Evolutionary conservation across 2,888 invertebrate species (phyloP), one percentile per base, ranked within the genome.

Genomic region (Odiellus spinosus): DNA sequence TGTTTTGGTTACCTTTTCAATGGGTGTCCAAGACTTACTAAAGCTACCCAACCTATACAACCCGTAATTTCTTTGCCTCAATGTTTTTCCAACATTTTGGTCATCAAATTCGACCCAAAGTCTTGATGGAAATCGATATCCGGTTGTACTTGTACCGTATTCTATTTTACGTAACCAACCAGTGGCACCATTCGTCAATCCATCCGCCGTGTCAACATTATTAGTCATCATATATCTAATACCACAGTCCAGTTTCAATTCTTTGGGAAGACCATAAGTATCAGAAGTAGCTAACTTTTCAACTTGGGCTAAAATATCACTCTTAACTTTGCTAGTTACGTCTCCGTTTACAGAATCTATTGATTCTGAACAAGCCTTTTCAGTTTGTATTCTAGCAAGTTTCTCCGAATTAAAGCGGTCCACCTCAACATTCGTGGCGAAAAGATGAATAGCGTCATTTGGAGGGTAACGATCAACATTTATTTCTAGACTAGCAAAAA

Each of bases 141-240:
- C 26, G 26, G 8, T 6, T 8, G 5, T 26, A 26, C 8, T 26
- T 6, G 26, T 26, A 26, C 26, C 26, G 8, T 26, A 26, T 8
- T 26, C 26, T 6, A 26, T 26, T 8, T 26, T 26, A 6, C 26
- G 4, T 26, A 26, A 26, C 26, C 26, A 26, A 26, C 26, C 26
- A 8, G 26, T 26, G 5, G 26, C 26, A 26, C 26, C 26, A 26
- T 26, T 26, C 4, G 26, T 26, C 1, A 57, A 39, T 0, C 55
- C 54, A 44, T 56, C 56, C 1, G 36, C 1, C 0, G 50, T 50
- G 34, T 51, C 48, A 18, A 58, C 36, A 34, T 58, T 58, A 10
- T 39, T 45, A 3, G 50, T 33, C 4, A 57, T 43, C 42, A 57
- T 52, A 21, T 56, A 56, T 1, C 40, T 32, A 1, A 42, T 48